Conservation (phyloP, 2,797 vertebrate genomes). For the Acipenser ruthenus region DNA sequence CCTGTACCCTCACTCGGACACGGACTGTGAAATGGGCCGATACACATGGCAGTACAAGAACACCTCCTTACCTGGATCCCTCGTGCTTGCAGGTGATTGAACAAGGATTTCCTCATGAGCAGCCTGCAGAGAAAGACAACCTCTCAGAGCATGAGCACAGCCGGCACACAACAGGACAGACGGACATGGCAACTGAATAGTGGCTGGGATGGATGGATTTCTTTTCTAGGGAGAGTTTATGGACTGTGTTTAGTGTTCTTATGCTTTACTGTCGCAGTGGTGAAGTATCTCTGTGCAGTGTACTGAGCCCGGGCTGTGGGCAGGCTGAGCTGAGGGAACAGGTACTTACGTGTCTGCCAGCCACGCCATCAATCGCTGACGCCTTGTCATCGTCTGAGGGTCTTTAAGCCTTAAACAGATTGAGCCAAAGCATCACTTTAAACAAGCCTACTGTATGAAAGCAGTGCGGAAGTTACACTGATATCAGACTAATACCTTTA, state of each 20-base stretch:
- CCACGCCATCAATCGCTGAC: conserved; percentile 75
- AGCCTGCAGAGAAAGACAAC: conserved; percentile 53
- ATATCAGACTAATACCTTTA: too few species aligned
- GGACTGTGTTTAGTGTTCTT: background rate
- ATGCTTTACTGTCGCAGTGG: background rate
- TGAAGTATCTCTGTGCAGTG: conserved; percentile 10
- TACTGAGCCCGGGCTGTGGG: background rate
- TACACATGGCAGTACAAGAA: background rate
- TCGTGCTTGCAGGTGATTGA: conserved; percentile 85
- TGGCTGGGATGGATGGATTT: background rate
- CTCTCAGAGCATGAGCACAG: background rate
- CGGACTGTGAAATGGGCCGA: background rate
- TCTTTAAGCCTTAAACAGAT: conserved; percentile 67
- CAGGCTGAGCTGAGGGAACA: background rate
- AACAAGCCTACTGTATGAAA: too few species aligned
- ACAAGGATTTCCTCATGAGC: conserved; percentile 88
- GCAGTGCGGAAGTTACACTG: too few species aligned
- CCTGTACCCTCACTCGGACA: background rate
- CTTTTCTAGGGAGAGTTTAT: background rate
- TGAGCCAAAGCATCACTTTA: background rate
- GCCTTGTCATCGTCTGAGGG: conserved; percentile 65
- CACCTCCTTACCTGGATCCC: conserved; percentile 81
- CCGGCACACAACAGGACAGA: background rate
- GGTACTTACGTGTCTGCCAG: conserved; percentile 82
- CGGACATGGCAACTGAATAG: too few species aligned